phyloP scores from a whole-genome alignment of 2,113 vertebrate genomes.

The Pteronura brasiliensis region DNA sequence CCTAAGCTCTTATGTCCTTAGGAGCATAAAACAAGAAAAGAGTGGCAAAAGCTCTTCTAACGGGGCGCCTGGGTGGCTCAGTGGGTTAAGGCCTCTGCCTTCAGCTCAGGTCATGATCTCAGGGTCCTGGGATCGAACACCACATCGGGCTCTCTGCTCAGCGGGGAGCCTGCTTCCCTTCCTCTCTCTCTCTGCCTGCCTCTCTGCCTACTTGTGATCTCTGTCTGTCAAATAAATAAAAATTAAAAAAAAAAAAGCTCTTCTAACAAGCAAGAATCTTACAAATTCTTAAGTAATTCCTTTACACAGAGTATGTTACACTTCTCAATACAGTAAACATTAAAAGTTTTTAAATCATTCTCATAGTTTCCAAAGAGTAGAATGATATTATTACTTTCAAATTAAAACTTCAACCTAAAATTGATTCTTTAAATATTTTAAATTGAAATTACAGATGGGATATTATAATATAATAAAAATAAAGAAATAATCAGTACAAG shows the following conservation, averaged over 20 bases:
- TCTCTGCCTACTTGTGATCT: no score
- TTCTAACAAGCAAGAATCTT: background rate
- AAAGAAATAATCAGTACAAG: background rate
- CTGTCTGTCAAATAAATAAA: no score
- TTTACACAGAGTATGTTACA: background rate
- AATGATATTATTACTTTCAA: background rate
- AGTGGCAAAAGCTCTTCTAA: background rate
- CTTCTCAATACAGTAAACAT: background rate
- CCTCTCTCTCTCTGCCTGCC: no score
- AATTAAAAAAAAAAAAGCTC: no score
- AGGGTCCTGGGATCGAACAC: no score
- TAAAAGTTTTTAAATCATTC: background rate
- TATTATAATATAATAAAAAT: background rate
- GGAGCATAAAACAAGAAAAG: background rate
- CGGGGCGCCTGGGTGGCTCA: no score
- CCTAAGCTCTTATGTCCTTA: background rate
- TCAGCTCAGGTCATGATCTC: no score
- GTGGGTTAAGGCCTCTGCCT: no score
- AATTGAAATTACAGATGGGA: background rate
- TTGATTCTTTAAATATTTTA: slow-evolving; percentile 21
- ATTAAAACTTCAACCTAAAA: background rate
- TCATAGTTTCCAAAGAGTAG: background rate
- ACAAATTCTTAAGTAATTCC: background rate
- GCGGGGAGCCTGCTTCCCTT: no score
- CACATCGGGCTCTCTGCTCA: no score